Evolutionary conservation across 2,113 vertebrate species (phyloP).

Genomic region (Oreochromis niloticus): DNA sequence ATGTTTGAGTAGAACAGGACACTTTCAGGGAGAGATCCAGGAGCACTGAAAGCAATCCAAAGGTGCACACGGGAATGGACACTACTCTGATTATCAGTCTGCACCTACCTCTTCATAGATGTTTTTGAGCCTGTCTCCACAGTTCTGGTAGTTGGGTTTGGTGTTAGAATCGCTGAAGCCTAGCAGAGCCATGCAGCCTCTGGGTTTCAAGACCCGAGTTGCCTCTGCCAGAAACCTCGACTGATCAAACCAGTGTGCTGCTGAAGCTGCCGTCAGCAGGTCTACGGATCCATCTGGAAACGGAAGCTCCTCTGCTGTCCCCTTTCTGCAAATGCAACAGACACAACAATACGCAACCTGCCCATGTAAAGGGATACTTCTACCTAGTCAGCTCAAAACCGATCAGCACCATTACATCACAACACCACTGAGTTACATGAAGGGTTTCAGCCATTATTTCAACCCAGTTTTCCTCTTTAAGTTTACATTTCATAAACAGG

Average conservation of each 20-base stretch:
- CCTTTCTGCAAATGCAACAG: constrained; percentile 47
- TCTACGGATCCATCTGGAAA: constrained; percentile 75
- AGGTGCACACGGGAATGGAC: background rate
- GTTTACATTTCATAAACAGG: background rate
- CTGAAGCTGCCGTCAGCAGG: constrained; percentile 70
- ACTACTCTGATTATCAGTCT: background rate
- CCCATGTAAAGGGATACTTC: background rate
- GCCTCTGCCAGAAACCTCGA: constrained; percentile 70
- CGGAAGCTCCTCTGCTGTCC: constrained; percentile 73
- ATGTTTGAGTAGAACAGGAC: background rate
- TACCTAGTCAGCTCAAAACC: background rate
- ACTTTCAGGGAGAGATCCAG: background rate
- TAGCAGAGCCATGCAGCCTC: constrained; percentile 75
- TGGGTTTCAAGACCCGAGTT: constrained; percentile 64
- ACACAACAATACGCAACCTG: background rate
- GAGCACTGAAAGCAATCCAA: background rate
- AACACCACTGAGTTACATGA: background rate
- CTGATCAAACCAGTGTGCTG: constrained; percentile 78
- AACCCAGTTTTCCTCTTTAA: background rate
- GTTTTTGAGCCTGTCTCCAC: constrained; percentile 63
- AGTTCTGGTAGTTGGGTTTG: constrained; percentile 50
- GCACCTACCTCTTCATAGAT: constrained; percentile 70
- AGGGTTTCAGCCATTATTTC: background rate
- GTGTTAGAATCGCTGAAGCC: constrained; percentile 36
- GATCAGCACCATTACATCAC: background rate